phyloP scores from a whole-genome alignment of 2,113 vertebrate genomes.

The Vicugna pacos region DNA sequence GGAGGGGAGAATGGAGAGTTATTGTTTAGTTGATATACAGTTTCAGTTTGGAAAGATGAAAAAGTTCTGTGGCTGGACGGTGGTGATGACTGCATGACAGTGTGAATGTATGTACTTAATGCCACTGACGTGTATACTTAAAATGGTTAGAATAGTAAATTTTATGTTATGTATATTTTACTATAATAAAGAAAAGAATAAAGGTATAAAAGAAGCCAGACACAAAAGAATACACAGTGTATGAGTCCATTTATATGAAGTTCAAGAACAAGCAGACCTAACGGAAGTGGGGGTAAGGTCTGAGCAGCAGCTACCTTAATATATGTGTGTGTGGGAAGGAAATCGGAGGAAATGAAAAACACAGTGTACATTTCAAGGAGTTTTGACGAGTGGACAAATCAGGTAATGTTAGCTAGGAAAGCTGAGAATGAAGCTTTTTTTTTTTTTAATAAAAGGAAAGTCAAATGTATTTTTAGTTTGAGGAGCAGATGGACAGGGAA shows the following conservation, averaged over 20 bases:
- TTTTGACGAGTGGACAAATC: background rate
- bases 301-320: background rate
- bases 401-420: background rate
- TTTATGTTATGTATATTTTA: background rate
- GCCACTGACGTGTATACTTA: background rate
- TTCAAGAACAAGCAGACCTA: conserved; percentile 1
- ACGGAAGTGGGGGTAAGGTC: too few species aligned
- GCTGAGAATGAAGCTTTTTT: background rate
- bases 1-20: background rate
- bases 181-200: background rate
- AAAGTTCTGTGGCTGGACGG: background rate
- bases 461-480: conserved; percentile 52
- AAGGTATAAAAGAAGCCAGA: conserved; percentile 32
- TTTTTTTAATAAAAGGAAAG: conserved; percentile 35
- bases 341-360: background rate
- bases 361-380: background rate
- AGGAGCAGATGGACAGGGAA: conserved; percentile 60
- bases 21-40: background rate
- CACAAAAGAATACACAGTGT: background rate
- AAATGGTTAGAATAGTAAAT: background rate
- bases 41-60: conserved; percentile 9
- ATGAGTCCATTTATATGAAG: background rate
- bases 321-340: background rate
- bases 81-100: background rate
- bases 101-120: background rate